Conservation (phyloP, 1,140 invertebrate species). For the Arctopsyche grandis region DNA sequence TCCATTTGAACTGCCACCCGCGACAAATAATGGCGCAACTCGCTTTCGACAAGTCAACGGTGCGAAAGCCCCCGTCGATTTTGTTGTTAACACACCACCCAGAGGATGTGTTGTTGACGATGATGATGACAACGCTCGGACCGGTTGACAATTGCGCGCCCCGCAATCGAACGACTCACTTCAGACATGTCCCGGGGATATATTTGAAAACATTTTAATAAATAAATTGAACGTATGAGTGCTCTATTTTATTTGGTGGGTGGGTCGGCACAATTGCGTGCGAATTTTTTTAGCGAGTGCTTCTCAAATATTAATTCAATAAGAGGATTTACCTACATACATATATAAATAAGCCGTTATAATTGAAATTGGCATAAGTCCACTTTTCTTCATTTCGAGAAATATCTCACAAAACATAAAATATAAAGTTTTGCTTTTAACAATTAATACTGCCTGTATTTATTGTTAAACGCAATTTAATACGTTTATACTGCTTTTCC, state of each 20-base stretch:
- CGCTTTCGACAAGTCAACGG: conserved; percentile 12
- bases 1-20: conserved; percentile 49
- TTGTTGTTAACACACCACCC: neutral
- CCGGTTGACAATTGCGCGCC: neutral
- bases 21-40: conserved; percentile 23
- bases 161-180: conserved; percentile 5
- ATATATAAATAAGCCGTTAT: too few relatives aligned
- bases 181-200: conserved; percentile 50
- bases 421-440: too few relatives aligned
- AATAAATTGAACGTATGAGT: conserved; percentile 51
- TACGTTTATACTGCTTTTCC: too few relatives aligned
- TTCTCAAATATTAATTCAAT: neutral
- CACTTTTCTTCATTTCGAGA: too few relatives aligned
- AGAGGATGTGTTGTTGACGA: neutral
- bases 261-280: conserved; percentile 10
- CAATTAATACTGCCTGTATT: too few relatives aligned
- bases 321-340: too few relatives aligned
- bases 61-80: conserved; percentile 16
- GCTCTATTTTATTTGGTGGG: conserved; percentile 46
- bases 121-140: conserved; percentile 1
- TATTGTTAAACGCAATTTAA: too few relatives aligned
- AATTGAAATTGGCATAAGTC: too few relatives aligned
- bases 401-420: too few relatives aligned
- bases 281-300: neutral
- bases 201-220: conserved; percentile 56